Base-by-base conservation (phyloP, 2,888 invertebrate species). In the Liopterus haemorrhoidalis region DNA sequence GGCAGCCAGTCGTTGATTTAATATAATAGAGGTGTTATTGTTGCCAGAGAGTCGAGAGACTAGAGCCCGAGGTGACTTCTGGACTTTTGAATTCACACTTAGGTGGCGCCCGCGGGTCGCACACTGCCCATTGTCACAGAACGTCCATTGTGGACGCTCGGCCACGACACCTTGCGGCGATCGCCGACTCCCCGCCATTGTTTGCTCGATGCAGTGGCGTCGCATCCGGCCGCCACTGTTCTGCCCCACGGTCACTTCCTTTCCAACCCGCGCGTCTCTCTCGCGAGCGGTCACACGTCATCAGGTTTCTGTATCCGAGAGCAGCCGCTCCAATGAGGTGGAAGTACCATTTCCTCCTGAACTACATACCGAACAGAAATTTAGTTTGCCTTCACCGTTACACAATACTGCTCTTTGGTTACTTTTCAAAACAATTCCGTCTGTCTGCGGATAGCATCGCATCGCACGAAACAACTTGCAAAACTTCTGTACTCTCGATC, bases 21-120 rank as follows among this genome's bases (percentile, higher is more conserved):
- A 65, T 64, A 65, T 64, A 64, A 65, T 63, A 63, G 38, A 38
- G 63, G 62, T 63, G 61, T 33, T 59, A 64, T 63, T 65, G 66
- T 64, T 60, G 58, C 56, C 55, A 53, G 44, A 28, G 8, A 20
- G 25, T 14, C 12, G 36, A 16, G 25, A 36, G 39, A 37, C 8
- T 5, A 19, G 52, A 49, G 59, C 60, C 57, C 59, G 65, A 64
- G 63, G 64, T 64, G 59, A 62, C 60, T 64, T 56, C 14, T 52
- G 50, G 56, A 61, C 60, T 57, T 61, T 62, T 60, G 57, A 61
- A 59, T 58, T 61, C 59, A 56, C 60, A 60, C 60, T 62, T 60
- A 58, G 59, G 57, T 61, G 63, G 63, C 62, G 64, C 61, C 62
- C n/a, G 28, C 19, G 19, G n/a, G 18, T 61, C 54, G 54, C 56